These are phyloP conservation scores for Cyphomyrus plagiostoma DNA, from an alignment of 2,113 vertebrate species.

Conservation along the genomic window DNA sequence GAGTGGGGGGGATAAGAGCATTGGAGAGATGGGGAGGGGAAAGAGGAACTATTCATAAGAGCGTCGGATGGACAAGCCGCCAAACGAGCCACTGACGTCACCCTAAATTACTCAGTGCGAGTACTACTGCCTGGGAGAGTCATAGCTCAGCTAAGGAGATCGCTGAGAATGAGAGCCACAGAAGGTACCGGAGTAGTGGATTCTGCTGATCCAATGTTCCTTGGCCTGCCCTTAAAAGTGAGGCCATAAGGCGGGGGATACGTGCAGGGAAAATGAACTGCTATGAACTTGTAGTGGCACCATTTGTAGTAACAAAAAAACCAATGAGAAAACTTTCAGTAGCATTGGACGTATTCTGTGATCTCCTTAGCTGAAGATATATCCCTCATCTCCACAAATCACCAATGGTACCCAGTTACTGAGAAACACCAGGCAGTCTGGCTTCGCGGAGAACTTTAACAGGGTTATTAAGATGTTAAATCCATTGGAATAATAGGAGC, in stretches of 20 bases:
- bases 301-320: neutral
- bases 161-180: neutral
- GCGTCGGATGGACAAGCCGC: neutral
- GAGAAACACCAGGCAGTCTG: neutral
- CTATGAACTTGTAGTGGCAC: neutral
- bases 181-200: neutral
- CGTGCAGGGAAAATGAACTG: neutral
- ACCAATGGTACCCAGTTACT: neutral
- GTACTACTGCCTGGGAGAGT: neutral
- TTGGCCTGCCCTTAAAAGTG: neutral
- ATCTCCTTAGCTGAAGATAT: neutral
- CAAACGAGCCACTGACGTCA: neutral
- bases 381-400: neutral
- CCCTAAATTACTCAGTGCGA: neutral
- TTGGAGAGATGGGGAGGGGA: neutral
- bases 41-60: neutral
- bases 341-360: neutral
- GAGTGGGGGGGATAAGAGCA: slow-evolving; percentile 21
- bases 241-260: neutral
- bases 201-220: neutral
- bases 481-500: neutral
- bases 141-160: neutral
- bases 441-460: neutral
- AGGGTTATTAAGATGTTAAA: neutral
- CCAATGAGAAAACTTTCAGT: neutral